Conservation (phyloP, 2,888 invertebrate genomes). For the Octonoba sinensis region DNA sequence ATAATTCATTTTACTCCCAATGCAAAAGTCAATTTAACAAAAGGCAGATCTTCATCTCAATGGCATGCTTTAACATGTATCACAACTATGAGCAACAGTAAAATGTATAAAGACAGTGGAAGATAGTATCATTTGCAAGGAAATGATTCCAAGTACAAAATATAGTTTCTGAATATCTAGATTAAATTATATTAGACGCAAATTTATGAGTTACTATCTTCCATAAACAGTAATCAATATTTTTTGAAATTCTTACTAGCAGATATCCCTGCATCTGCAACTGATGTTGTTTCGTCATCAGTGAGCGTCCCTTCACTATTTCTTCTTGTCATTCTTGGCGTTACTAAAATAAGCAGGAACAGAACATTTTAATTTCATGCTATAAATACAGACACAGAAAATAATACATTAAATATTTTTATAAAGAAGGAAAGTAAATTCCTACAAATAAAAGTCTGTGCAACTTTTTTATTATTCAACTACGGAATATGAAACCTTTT, state of each 20-base stretch:
- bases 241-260: conserved; percentile 17
- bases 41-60: no score
- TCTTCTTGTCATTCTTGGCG: conserved; percentile 29
- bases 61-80: no score
- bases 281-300: conserved; percentile 37
- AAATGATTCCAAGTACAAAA: no score
- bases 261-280: conserved; percentile 18
- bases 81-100: no score
- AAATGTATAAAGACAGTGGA: no score
- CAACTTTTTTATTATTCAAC: no score
- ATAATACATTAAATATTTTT: neutral
- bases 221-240: no score
- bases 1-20: no score
- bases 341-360: conserved; percentile 1
- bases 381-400: neutral
- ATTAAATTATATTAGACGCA: neutral
- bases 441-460: neutral
- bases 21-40: no score
- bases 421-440: neutral
- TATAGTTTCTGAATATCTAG: neutral
- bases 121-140: no score
- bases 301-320: conserved; percentile 43
- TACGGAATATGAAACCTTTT: no score
- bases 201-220: no score
- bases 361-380: neutral